A percentile compares a stretch with the other conserved stretches of the same genome.
Evolutionary conservation across 1,140 invertebrate genomes (phyloP).

Genomic region (Gryllus bimaculatus): DNA sequence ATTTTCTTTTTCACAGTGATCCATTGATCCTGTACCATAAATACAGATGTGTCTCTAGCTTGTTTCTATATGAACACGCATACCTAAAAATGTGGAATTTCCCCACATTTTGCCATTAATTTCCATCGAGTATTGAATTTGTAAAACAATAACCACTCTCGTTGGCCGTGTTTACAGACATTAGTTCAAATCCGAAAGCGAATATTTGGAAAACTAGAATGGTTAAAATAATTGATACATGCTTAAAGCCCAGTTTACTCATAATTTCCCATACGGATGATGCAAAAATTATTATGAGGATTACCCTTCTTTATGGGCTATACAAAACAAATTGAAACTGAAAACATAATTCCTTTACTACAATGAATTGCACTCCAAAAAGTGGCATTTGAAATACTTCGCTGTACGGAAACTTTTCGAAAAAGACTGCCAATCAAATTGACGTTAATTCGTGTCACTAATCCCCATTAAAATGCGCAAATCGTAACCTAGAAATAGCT

Average conservation of each 20-base stretch:
- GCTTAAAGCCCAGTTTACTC: not conserved
- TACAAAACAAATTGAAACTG: not conserved
- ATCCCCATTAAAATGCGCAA: not conserved
- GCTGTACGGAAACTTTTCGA: not conserved
- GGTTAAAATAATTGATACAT: not conserved
- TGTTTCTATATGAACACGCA: too few species aligned
- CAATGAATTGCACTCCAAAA: not conserved
- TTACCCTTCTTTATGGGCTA: not conserved
- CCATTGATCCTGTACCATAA: too few species aligned
- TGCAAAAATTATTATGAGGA: not conserved
- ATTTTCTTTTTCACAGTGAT: too few species aligned
- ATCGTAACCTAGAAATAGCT: not conserved
- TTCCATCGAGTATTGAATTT: not conserved
- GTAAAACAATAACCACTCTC: not conserved
- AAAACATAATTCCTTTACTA: not conserved
- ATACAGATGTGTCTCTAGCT: too few species aligned
- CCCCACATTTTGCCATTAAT: not conserved
- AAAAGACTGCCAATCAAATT: not conserved
- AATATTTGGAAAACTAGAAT: not conserved
- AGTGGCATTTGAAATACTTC: not conserved
- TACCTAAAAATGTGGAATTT: not conserved
- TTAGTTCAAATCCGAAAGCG: not conserved
- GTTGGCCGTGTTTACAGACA: not conserved
- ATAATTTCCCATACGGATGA: not conserved
- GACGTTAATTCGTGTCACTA: not conserved